phyloP scores from a whole-genome alignment of 2,797 vertebrate genomes.

The Eulemur mongoz region DNA sequence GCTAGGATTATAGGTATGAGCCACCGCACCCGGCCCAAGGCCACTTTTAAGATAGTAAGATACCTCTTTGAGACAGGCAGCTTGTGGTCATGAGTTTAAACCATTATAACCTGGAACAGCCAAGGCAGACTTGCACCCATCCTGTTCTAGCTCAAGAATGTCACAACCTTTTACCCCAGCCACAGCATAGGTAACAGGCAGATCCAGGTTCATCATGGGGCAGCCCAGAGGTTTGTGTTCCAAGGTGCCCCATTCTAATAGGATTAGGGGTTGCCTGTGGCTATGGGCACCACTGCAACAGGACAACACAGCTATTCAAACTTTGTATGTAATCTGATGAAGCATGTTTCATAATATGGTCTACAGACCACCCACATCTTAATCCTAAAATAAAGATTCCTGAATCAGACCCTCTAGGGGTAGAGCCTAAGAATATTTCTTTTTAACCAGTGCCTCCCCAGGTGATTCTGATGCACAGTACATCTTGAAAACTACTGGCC shows the following conservation, averaged over 20 bases:
- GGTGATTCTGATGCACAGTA: background rate
- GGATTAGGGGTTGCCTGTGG: background rate
- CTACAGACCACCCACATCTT: background rate
- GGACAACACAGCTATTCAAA: background rate
- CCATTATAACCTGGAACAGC: background rate
- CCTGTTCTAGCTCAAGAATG: background rate
- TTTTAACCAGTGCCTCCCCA: background rate
- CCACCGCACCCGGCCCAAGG: background rate
- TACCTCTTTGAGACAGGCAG: background rate
- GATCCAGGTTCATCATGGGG: background rate
- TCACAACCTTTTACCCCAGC: background rate
- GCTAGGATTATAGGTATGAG: too few relatives aligned
- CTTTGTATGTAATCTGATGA: background rate
- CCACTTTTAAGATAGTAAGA: slow-evolving; percentile 34
- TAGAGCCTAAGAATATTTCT: background rate
- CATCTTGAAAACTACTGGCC: background rate
- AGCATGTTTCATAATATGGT: background rate
- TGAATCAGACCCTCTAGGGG: background rate
- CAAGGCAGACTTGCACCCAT: background rate
- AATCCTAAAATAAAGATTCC: slow-evolving; percentile 39
- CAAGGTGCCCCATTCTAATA: background rate
- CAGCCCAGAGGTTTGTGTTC: background rate
- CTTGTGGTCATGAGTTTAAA: slow-evolving; percentile 40
- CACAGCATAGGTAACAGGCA: background rate
- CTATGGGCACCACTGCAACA: background rate